Evolutionary conservation across 1,140 invertebrate species (phyloP).

Genomic region (Drosophila sucinea): DNA sequence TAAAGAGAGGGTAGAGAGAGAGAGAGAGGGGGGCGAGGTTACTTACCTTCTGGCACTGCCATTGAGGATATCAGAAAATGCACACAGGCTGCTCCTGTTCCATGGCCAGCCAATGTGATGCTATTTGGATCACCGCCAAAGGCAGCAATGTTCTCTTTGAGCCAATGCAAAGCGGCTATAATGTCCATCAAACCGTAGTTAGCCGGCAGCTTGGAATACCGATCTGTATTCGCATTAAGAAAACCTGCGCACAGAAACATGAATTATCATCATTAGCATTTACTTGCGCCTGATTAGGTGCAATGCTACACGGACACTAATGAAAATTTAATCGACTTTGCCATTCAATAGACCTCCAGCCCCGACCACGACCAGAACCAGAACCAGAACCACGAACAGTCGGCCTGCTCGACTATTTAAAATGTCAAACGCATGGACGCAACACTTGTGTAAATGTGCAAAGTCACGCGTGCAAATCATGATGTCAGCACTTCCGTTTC

Average conservation of each 20-base stretch:
- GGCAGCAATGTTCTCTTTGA: slow-evolving; percentile 95
- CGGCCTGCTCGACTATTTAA: slow-evolving; percentile 45
- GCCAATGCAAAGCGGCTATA: slow-evolving; percentile 96
- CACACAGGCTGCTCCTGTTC: slow-evolving; percentile 96
- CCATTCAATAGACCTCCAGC: slow-evolving; percentile 12
- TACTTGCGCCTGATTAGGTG: slow-evolving; percentile 49
- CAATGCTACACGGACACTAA: slow-evolving; percentile 29
- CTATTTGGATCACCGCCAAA: slow-evolving; percentile 96
- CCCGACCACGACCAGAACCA: neutral
- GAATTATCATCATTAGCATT: slow-evolving; percentile 56
- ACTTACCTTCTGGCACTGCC: slow-evolving; percentile 94
- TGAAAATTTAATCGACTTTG: slow-evolving; percentile 64
- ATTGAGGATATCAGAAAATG: slow-evolving; percentile 96
- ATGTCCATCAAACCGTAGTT: slow-evolving; percentile 98
- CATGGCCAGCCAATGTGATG: slow-evolving; percentile 97
- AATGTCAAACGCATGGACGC: slow-evolving; percentile 59
- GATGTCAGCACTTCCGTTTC: slow-evolving; percentile 80
- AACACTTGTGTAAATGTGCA: slow-evolving; percentile 60
- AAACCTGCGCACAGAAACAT: slow-evolving; percentile 86
- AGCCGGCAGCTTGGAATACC: slow-evolving; percentile 91
- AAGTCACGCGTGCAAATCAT: slow-evolving; percentile 81
- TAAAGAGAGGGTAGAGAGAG: neutral
- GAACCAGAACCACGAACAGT: too few species aligned
- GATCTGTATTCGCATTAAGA: slow-evolving; percentile 93
- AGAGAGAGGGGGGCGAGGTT: neutral